Conservation (phyloP, 1,140 invertebrate genomes). For the Sarcophaga bullata region DNA sequence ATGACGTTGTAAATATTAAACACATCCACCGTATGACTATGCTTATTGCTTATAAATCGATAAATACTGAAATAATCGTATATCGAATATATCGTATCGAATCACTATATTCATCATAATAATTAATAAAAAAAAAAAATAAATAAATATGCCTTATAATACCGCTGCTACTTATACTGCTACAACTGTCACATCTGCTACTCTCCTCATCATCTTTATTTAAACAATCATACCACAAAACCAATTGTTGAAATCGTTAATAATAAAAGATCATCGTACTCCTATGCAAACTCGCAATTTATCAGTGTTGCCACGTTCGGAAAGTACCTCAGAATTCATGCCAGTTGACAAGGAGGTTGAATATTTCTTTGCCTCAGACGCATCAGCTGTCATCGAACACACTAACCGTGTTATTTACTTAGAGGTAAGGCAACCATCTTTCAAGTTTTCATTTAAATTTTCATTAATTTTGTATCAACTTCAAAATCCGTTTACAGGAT, state of each 20-base stretch:
- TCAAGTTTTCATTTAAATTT: too few relatives aligned
- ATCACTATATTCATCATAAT: too few relatives aligned
- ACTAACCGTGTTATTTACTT: constrained; percentile 97
- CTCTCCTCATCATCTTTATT: constrained; percentile 11
- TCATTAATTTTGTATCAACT: background rate
- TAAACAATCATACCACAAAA: constrained; percentile 29
- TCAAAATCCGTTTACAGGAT: constrained; percentile 67
- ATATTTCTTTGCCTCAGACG: constrained; percentile 99
- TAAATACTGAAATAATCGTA: too few relatives aligned
- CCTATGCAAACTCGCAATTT: constrained; percentile 72
- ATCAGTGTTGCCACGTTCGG: constrained; percentile 74
- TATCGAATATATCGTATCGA: too few relatives aligned
- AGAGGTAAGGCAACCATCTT: constrained; percentile 68
- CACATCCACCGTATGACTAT: background rate
- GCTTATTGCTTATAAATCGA: background rate
- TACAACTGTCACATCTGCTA: constrained; percentile 1
- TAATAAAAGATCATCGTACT: constrained; percentile 77
- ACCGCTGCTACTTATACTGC: background rate
- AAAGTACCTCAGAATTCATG: constrained; percentile 89
- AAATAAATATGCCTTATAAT: background rate
- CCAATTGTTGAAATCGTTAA: constrained; percentile 32
- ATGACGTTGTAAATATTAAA: constrained; percentile 37
- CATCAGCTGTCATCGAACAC: constrained; percentile 98
- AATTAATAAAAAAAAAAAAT: background rate
- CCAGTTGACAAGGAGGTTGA: constrained; percentile 95